Evolutionary conservation across 2,797 vertebrate genomes (phyloP).

Genomic region (Luscinia megarhynchos): DNA sequence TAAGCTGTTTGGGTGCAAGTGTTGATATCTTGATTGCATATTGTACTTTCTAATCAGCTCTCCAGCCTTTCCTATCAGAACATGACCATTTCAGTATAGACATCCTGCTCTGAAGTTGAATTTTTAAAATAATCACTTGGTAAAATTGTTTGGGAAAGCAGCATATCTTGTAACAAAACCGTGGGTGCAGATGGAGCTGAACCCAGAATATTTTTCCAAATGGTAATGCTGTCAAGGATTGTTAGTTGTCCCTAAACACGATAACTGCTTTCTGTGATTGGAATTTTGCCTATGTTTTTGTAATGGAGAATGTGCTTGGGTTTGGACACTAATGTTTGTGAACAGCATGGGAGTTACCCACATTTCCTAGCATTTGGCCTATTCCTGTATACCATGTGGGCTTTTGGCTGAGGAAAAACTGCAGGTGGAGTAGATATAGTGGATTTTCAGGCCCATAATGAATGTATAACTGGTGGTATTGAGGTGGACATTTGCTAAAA

Average conservation of each 20-base stretch:
- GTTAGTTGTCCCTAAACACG: constrained; percentile 41
- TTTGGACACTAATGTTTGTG: constrained; percentile 36
- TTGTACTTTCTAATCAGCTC: constrained; percentile 68
- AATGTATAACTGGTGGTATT: constrained; percentile 1
- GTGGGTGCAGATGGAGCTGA: constrained; percentile 50
- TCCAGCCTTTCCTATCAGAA: constrained; percentile 11
- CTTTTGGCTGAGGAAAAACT: constrained; percentile 40
- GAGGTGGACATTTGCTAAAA: constrained; percentile 67
- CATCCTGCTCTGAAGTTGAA: constrained; percentile 6
- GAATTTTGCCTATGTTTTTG: constrained; percentile 58
- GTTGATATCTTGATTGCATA: constrained; percentile 48
- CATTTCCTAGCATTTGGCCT: constrained; percentile 66
- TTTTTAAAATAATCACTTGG: not conserved
- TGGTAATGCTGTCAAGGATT: constrained; percentile 13
- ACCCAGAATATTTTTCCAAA: constrained; percentile 30
- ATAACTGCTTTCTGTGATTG: constrained; percentile 31
- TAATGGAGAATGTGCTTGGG: constrained; percentile 49
- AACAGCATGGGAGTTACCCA: constrained; percentile 55
- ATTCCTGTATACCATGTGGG: not conserved
- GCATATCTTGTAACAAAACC: constrained; percentile 43
- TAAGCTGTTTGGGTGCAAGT: constrained; percentile 35
- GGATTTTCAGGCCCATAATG: constrained; percentile 39
- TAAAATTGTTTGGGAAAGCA: constrained; percentile 23
- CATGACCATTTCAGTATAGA: not conserved
- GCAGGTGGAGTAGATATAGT: not conserved